Evolutionary conservation across 2,113 vertebrate species (phyloP).

Genomic region (Chloropsis hardwickii): DNA sequence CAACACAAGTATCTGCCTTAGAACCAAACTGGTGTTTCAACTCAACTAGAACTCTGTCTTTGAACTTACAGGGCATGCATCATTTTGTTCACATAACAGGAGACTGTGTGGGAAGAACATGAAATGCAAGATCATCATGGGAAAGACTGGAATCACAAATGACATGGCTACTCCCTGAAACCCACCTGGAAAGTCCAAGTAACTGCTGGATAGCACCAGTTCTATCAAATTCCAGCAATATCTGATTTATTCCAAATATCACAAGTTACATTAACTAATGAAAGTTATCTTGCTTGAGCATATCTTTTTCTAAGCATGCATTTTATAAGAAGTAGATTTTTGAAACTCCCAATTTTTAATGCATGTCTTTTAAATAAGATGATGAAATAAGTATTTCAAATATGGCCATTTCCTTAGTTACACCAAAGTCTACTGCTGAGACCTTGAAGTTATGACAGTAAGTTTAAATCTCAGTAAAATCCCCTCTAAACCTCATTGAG

Average conservation of each 20-base stretch:
- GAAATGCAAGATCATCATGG: neutral
- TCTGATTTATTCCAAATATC: neutral
- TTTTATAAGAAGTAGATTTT: neutral
- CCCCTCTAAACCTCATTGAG: neutral
- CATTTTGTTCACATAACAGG: neutral
- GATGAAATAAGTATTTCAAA: neutral
- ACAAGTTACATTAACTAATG: neutral
- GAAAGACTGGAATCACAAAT: neutral
- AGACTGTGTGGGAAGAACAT: neutral
- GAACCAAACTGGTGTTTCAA: neutral
- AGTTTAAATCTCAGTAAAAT: neutral
- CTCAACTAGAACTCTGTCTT: neutral
- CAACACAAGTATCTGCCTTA: neutral
- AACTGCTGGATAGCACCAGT: neutral
- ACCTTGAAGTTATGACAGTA: neutral
- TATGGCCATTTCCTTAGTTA: neutral
- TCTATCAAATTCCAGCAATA: neutral
- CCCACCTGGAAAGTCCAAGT: neutral
- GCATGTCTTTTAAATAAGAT: neutral
- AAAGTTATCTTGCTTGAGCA: neutral
- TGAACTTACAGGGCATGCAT: neutral
- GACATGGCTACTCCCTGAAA: neutral
- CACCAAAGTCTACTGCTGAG: neutral
- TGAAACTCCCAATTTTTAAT: neutral
- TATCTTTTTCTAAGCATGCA: neutral